Base-by-base conservation (phyloP, 2,888 invertebrate species). In the Adelognathus sp. region DNA sequence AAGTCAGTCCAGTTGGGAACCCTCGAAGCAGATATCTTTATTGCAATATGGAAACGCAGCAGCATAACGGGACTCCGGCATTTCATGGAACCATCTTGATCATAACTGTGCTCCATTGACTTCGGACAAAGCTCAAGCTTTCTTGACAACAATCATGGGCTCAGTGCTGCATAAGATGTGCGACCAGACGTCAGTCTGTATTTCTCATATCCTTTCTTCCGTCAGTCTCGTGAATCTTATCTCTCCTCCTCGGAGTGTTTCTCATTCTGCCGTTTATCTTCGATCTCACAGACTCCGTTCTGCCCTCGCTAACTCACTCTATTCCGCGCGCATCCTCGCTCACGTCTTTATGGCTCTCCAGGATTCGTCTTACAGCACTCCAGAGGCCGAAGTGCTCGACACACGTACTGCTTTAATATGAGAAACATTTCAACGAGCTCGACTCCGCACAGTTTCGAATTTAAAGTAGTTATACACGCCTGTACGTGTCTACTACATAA, bases 81-180 rank as follows among this genome's bases (percentile, higher is more conserved):
- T n/a, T n/a, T n/a, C n/a, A n/a, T n/a, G n/a, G n/a, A n/a, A n/a
- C n/a, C n/a, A n/a, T n/a, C n/a, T n/a, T n/a, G n/a, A n/a, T n/a
- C n/a, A n/a, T n/a, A n/a, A n/a, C n/a, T n/a, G n/a, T n/a, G n/a
- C n/a, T n/a, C n/a, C n/a, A n/a, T n/a, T n/a, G n/a, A n/a, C n/a
- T n/a, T n/a, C n/a, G n/a, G n/a, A n/a, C n/a, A 31, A 5, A 31
- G 7, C 31, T 31, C 7, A 31, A 31, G 7, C 31, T 31, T 31
- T 31, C 31, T 31, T 7, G 31, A 31, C 31, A 31, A 31, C 7
- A 3, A 31, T 31, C 31, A 31, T n/a, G n/a, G n/a, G n/a, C n/a
- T n/a, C n/a, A n/a, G n/a, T n/a, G n/a, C n/a, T n/a, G n/a, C n/a
- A 86, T 84, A 85, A 86, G 82, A 75, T 79, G 76, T 33, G 86